Percentiles rank a stretch among this genome's conserved stretches.
Evolutionary conservation across 2,888 invertebrate species (phyloP).

Genomic region (Osedax fenrisi): DNA sequence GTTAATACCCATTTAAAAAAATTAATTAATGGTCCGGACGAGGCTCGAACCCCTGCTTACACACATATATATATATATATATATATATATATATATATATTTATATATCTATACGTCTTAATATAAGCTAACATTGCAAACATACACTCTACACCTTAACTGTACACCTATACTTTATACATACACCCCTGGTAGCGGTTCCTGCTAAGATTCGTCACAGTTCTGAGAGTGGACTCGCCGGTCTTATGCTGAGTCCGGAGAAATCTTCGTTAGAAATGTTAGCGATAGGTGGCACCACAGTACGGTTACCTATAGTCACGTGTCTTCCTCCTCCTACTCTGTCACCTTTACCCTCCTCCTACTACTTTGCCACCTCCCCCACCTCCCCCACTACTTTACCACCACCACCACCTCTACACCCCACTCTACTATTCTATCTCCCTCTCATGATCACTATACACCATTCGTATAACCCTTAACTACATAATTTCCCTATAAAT

Average conservation of each 20-base stretch:
- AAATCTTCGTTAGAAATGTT: too few species aligned
- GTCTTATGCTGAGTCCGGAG: neutral
- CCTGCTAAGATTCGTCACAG: neutral
- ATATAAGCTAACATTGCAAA: neutral
- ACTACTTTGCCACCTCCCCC: neutral
- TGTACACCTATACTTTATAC: too few species aligned
- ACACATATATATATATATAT: conserved; percentile 16
- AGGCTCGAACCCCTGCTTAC: too few species aligned
- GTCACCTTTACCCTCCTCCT: neutral
- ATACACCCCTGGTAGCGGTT: too few species aligned
- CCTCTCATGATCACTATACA: too few species aligned
- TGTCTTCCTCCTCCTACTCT: neutral
- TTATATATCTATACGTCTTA: conserved; percentile 3
- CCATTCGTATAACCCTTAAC: neutral
- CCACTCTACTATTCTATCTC: too few species aligned
- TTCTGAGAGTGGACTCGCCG: neutral
- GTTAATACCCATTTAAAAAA: too few species aligned
- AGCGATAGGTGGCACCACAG: too few species aligned
- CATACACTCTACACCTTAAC: too few species aligned
- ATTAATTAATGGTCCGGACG: too few species aligned
- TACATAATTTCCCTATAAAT: neutral
- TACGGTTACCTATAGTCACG: too few species aligned
- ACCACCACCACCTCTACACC: neutral
- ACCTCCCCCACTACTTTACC: neutral
- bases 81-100: conserved; percentile 13